These are phyloP conservation scores for Mizuhopecten yessoensis DNA, from an alignment of 1,140 invertebrate genomes.

Conservation along the genomic window DNA sequence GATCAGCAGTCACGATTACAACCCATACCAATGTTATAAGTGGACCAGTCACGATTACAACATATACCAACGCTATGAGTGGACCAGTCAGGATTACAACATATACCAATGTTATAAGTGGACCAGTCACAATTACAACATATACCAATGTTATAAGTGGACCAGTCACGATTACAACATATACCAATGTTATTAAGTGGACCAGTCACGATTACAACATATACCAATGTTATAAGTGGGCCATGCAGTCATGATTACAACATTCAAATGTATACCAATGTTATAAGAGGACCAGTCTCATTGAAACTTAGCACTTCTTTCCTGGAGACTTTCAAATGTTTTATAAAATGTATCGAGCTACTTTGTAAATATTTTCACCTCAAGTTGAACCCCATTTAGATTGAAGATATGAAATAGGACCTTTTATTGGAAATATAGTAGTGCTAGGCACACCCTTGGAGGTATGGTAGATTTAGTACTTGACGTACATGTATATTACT, in stretches of 20 bases:
- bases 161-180: neutral
- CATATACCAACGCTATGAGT: neutral
- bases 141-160: neutral
- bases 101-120: neutral
- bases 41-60: neutral
- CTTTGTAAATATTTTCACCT: constrained; percentile 29
- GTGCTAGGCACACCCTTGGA: neutral
- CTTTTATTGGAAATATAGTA: neutral
- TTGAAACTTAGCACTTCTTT: neutral
- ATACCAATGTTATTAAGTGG: too few species aligned
- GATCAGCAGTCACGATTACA: too few species aligned
- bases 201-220: neutral
- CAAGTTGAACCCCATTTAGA: constrained; percentile 32
- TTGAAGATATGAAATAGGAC: neutral
- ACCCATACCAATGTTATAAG: too few species aligned
- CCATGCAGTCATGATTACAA: neutral
- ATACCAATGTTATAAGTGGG: neutral
- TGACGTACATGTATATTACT: neutral
- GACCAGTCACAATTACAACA: neutral
- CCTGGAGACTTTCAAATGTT: neutral
- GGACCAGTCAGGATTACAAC: neutral
- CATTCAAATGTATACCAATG: neutral
- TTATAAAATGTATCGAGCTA: neutral
- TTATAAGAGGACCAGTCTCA: neutral
- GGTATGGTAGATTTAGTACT: neutral